These are phyloP conservation scores for Saturnia pavonia DNA, from an alignment of 2,888 invertebrate species.

Conservation along the genomic window DNA sequence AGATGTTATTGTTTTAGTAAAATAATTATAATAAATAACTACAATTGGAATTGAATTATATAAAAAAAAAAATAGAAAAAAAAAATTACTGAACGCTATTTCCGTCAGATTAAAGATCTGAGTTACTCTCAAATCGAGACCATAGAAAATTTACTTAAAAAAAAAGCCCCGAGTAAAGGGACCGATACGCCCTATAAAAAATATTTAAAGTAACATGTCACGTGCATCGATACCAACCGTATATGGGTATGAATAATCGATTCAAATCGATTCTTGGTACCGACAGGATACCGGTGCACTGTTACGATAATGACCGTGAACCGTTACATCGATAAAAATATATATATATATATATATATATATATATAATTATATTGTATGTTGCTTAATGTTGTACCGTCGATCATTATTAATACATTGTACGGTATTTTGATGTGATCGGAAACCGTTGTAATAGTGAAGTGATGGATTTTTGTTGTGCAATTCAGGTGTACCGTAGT, in stretches of 20 bases:
- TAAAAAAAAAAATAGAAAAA: too few species aligned
- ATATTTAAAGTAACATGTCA: conserved; percentile 13
- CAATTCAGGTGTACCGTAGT: too few species aligned
- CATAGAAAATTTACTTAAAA: too few species aligned
- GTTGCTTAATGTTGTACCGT: background rate
- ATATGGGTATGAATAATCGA: conserved; percentile 19
- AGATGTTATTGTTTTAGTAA: too few species aligned
- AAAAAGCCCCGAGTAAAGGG: background rate
- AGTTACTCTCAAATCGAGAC: too few species aligned
- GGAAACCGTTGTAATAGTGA: too few species aligned
- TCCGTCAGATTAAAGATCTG: too few species aligned
- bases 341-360: background rate
- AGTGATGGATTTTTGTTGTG: too few species aligned
- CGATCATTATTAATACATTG: background rate
- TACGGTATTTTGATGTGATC: background rate
- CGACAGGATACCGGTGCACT: conserved; percentile 13
- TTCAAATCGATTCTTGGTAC: conserved; percentile 12
- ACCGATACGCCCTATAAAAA: background rate
- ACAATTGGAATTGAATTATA: too few species aligned
- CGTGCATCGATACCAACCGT: conserved; percentile 14
- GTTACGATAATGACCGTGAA: conserved; percentile 12
- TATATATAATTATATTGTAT: background rate
- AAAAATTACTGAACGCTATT: too few species aligned
- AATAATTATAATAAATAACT: too few species aligned
- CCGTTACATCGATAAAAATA: conserved; percentile 12